Conservation (phyloP, 2,797 vertebrate species). For the Monodelphis domestica region DNA sequence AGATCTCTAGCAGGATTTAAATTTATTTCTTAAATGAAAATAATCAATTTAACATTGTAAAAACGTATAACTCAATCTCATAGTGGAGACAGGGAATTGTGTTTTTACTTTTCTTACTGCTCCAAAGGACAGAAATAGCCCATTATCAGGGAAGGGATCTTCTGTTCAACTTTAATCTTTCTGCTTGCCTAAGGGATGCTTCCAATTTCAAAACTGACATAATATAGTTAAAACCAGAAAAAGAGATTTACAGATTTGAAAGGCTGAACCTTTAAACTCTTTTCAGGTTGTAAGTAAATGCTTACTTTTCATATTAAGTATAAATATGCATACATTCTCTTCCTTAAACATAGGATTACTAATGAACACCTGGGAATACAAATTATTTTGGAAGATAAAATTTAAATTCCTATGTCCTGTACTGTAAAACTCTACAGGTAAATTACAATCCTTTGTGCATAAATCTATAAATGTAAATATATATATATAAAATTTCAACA, state of each 20-base stretch:
- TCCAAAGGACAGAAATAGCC: slow-evolving; percentile 19
- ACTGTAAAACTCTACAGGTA: slow-evolving; percentile 70
- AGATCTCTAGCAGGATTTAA: slow-evolving; percentile 52
- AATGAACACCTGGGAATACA: slow-evolving; percentile 67
- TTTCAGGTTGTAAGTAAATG: slow-evolving; percentile 45
- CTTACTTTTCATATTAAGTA: slow-evolving; percentile 52
- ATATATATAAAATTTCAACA: slow-evolving; percentile 50
- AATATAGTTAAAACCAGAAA: slow-evolving; percentile 46
- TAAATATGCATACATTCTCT: slow-evolving; percentile 57
- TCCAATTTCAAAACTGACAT: slow-evolving; percentile 61
- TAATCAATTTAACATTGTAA: slow-evolving; percentile 48
- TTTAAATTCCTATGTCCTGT: slow-evolving; percentile 59
- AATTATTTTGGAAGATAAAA: slow-evolving; percentile 64
- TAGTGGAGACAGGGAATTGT: slow-evolving; percentile 27
- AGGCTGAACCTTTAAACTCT: slow-evolving; percentile 43
- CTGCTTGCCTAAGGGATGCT: slow-evolving; percentile 51
- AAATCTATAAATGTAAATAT: slow-evolving; percentile 71
- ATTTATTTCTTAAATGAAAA: too few relatives aligned
- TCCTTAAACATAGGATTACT: slow-evolving; percentile 41
- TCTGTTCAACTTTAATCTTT: slow-evolving; percentile 21
- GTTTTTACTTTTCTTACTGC: slow-evolving; percentile 33
- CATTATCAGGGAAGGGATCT: slow-evolving; percentile 27
- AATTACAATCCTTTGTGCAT: slow-evolving; percentile 72
- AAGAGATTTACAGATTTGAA: slow-evolving; percentile 56
- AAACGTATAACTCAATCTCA: slow-evolving; percentile 47